Base-by-base conservation (phyloP, 1,140 invertebrate genomes). In the Macrobrachium nipponense region DNA sequence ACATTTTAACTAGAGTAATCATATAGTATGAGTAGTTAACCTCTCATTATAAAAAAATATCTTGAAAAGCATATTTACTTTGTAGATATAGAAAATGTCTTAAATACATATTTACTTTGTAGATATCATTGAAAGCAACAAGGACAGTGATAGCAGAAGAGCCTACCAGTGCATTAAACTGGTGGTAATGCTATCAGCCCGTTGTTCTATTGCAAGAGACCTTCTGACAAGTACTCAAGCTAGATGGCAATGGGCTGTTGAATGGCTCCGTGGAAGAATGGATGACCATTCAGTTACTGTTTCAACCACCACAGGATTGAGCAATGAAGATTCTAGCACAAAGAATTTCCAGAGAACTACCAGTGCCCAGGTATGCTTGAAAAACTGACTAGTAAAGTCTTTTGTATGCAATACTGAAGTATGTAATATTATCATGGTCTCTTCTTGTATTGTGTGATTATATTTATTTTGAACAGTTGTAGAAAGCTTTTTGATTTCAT, bases 91-190 rank as follows among this genome's bases (percentile, higher is more conserved):
- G 14, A 77, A 14, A 79, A 11, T 14, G 14, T 10, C 4, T 62
- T 61, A 15, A 5, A 36, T 6, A 77, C 18, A 59, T 15, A 27
- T 27, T 60, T 77, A 11, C 4, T 14, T 51, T 14, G 18, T 51
- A 88, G 82, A 81, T 61, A 82, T 88, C 58, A 85, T 88, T 23
- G 77, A 78, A 3, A 88, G 89, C 61, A 91, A 91, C 89, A 91
- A 92, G 87, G 88, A 90, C 62, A 90, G 89, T 70, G 92, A 92
- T 88, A 91, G 91, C 79, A 88, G 91, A 2, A 89, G 92, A 10
- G 92, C 92, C 18, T 93, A 93, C 87, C 91, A 92, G 89, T 92
- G 92, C 88, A 92, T 93, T 76, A 93, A 93, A 89, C 91, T 92
- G 80, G 89, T 93, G 27, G 92, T 93, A 18, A 90, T 87, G 64